Conservation (phyloP, 2,888 invertebrate genomes). For the Uloborus plumipes region DNA sequence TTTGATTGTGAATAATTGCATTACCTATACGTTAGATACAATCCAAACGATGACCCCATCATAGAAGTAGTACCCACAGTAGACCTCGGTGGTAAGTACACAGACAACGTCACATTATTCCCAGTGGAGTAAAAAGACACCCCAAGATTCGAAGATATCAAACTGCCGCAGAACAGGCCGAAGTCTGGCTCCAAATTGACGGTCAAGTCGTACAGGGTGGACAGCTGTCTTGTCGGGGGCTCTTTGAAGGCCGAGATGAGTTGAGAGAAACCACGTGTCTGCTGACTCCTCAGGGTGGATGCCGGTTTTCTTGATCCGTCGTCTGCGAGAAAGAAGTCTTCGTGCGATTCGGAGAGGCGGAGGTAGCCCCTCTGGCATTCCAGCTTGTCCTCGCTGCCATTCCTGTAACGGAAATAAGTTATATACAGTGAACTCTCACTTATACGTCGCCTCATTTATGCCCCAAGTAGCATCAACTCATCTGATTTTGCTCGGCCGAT, state of each 20-base stretch:
- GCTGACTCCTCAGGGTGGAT: constrained; percentile 51
- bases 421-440: too few relatives aligned
- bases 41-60: constrained; percentile 70
- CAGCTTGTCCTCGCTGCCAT: constrained; percentile 43
- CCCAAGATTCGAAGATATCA: constrained; percentile 40
- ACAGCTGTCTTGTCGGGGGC: constrained; percentile 42
- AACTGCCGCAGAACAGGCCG: constrained; percentile 58
- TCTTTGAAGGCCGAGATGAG: constrained; percentile 64
- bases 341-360: constrained; percentile 48
- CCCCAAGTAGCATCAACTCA: too few relatives aligned
- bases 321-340: constrained; percentile 49
- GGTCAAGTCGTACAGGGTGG: constrained; percentile 44
- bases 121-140: constrained; percentile 75
- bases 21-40: constrained; percentile 77
- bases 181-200: constrained; percentile 52
- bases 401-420: constrained; percentile 7
- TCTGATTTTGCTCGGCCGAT: too few relatives aligned
- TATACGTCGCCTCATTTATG: too few relatives aligned
- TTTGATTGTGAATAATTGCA: background rate
- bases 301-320: constrained; percentile 27
- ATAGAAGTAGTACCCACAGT: constrained; percentile 75
- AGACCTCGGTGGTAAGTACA: constrained; percentile 76
- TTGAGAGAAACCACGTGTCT: constrained; percentile 62
- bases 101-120: constrained; percentile 82
- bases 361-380: constrained; percentile 39